phyloP scores from a whole-genome alignment of 2,797 vertebrate species.

The Hoplostethus mediterraneus region DNA sequence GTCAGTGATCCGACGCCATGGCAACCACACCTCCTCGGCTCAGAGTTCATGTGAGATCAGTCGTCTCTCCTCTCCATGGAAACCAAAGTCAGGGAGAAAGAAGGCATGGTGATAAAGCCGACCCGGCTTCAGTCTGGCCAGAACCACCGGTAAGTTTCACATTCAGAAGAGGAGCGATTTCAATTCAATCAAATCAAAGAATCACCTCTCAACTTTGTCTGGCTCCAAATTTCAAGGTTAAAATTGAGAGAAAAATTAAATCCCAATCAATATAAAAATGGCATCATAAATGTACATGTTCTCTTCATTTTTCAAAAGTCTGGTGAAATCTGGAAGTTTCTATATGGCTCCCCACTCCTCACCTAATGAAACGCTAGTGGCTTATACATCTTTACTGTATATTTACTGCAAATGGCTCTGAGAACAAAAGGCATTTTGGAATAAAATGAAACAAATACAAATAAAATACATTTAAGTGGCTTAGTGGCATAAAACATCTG shows the following conservation, averaged over 20 bases:
- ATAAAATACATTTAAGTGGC: slow-evolving; percentile 84
- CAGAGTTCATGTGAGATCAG: slow-evolving; percentile 59
- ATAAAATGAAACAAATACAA: slow-evolving; percentile 77
- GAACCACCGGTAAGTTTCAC: slow-evolving; percentile 72
- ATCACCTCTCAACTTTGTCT: slow-evolving; percentile 69
- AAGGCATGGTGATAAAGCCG: slow-evolving; percentile 29
- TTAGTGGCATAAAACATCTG: slow-evolving; percentile 82
- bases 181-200: slow-evolving; percentile 67
- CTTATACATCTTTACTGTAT: slow-evolving; percentile 61
- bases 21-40: slow-evolving; percentile 46
- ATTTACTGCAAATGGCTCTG: slow-evolving; percentile 70
- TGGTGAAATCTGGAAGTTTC: slow-evolving; percentile 70
- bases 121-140: slow-evolving; percentile 57
- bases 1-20: slow-evolving; percentile 36
- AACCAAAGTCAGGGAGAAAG: slow-evolving; percentile 46
- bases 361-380: slow-evolving; percentile 53
- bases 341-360: slow-evolving; percentile 60
- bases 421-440: slow-evolving; percentile 70
- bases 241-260: slow-evolving; percentile 69
- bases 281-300: slow-evolving; percentile 76
- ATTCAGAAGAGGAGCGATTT: slow-evolving; percentile 76
- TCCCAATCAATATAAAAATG: slow-evolving; percentile 82
- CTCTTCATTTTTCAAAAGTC: slow-evolving; percentile 67
- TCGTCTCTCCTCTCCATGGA: slow-evolving; percentile 58
- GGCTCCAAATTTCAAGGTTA: slow-evolving; percentile 58